Evolutionary conservation across 2,888 invertebrate species (phyloP).

Genomic region (Ectropis crepuscularia): DNA sequence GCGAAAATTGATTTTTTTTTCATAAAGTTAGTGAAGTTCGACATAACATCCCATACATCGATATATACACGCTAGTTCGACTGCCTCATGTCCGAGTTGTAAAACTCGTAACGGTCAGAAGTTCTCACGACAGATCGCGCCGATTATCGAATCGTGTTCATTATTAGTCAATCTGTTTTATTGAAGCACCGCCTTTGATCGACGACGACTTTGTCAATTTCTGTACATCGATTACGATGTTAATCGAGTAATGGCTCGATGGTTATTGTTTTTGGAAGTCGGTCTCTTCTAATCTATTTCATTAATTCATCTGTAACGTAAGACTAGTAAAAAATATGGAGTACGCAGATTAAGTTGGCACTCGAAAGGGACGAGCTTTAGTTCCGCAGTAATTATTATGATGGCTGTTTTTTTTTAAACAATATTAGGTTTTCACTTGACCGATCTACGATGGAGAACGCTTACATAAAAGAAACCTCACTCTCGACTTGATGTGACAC

Average conservation of each 20-base stretch:
- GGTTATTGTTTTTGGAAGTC: constrained; percentile 38
- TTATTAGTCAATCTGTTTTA: constrained; percentile 82
- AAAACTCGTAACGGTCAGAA: constrained; percentile 74
- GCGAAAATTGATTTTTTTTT: too few relatives aligned
- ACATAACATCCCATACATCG: too few relatives aligned
- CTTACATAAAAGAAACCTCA: too few relatives aligned
- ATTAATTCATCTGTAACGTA: constrained; percentile 23
- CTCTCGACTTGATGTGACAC: too few relatives aligned
- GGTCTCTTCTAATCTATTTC: constrained; percentile 30
- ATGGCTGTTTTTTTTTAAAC: too few relatives aligned
- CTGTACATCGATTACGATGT: constrained; percentile 47
- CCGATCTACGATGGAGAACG: too few relatives aligned
- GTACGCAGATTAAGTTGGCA: neutral
- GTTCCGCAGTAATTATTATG: too few relatives aligned
- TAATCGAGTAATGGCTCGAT: constrained; percentile 32
- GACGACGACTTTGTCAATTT: constrained; percentile 68
- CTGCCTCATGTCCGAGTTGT: constrained; percentile 66
- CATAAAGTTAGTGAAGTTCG: too few relatives aligned
- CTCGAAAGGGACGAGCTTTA: too few relatives aligned
- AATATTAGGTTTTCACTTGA: too few relatives aligned
- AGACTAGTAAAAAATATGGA: neutral
- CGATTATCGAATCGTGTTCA: constrained; percentile 72
- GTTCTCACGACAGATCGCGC: constrained; percentile 81
- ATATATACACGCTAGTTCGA: constrained; percentile 44
- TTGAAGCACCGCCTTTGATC: constrained; percentile 77